Conservation (phyloP, 23 tunicate genomes). For the Diplosoma virens region DNA sequence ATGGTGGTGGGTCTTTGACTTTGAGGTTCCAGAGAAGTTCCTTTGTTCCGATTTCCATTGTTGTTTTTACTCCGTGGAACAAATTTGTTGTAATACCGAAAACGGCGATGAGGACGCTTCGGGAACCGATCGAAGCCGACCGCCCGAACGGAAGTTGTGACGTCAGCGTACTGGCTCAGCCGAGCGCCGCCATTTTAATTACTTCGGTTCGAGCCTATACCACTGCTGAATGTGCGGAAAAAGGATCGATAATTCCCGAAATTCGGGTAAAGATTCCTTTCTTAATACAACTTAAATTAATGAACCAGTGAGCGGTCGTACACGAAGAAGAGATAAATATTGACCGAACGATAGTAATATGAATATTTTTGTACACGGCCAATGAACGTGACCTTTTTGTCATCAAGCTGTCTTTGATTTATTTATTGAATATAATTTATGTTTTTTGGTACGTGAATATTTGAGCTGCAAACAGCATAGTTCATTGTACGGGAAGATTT, state of each 20-base stretch:
- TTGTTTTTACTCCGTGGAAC: slow-evolving; percentile 65
- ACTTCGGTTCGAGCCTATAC: slow-evolving; percentile 65
- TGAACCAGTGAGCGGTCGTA: too few relatives aligned
- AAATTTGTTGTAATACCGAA: slow-evolving; percentile 62
- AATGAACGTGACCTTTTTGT: too few relatives aligned
- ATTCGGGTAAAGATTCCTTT: slow-evolving; percentile 82
- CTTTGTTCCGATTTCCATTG: slow-evolving; percentile 33
- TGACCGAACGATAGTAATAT: too few relatives aligned
- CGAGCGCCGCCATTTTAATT: slow-evolving; percentile 41
- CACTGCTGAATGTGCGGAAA: slow-evolving; percentile 66
- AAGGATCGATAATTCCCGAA: slow-evolving; percentile 81
- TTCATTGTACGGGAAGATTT: too few relatives aligned
- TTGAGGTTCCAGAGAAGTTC: slow-evolving; percentile 47
- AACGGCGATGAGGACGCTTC: slow-evolving; percentile 53
- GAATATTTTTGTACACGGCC: too few relatives aligned
- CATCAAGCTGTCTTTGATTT: too few relatives aligned
- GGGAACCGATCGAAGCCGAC: slow-evolving; percentile 49
- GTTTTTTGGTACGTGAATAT: too few relatives aligned
- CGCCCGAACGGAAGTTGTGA: slow-evolving; percentile 36
- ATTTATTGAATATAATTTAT: too few relatives aligned
- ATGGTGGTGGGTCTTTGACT: slow-evolving; percentile 76
- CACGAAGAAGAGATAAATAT: too few relatives aligned
- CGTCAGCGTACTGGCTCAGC: slow-evolving; percentile 48
- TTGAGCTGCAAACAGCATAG: too few relatives aligned
- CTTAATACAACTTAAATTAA: too few relatives aligned